Base-by-base conservation (phyloP, 2,888 invertebrate species). In the Clanis bilineata region DNA sequence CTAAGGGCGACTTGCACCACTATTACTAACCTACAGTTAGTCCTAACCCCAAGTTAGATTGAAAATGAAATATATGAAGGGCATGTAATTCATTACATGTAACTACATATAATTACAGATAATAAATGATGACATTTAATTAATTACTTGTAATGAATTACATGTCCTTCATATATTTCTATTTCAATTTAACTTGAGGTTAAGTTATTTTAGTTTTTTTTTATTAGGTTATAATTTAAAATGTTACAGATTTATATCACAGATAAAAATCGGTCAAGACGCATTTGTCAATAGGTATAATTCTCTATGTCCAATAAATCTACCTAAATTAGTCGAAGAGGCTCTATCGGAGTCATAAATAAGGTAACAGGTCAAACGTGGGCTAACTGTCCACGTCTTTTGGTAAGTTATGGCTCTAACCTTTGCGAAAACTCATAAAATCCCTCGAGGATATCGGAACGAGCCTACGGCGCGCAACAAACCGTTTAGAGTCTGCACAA, bases 311-410 rank as follows among this genome's bases (percentile, higher is more conserved):
- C 51, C 12, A 51, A 58, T 58, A 58, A 58, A 58, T 58, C 58
- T 39, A 10, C 22, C 28, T 7, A 57, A 51, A 60, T 57, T 60
- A 59, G 56, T 58, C 57, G 63, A 64, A 63, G 60, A 61, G 60
- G 60, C 60, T 62, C 63, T 58, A 60, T 66, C 61, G 39, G 55
- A 22, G 62, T 59, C 21, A 65, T 68, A 68, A 68, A 66, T 68
- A 62, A 64, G 66, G 56, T 58, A 54, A 45, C 41, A 60, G 62
- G 66, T 66, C 66, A 65, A 66, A 68, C 62, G 57, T 55, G 59
- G 56, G 57, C 55, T 25, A 57, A 62, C 62, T 59, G 63, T 58
- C 64, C 57, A 39, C 45, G 47, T 38, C 39, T 45, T 36, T 41
- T n/a, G 41, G 45, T 44, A 55, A 63, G 39, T 64, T 63, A 60